Evolutionary conservation across 2,888 invertebrate species (phyloP), one percentile per base, ranked within the genome.

Genomic region (Eristalis tenax): DNA sequence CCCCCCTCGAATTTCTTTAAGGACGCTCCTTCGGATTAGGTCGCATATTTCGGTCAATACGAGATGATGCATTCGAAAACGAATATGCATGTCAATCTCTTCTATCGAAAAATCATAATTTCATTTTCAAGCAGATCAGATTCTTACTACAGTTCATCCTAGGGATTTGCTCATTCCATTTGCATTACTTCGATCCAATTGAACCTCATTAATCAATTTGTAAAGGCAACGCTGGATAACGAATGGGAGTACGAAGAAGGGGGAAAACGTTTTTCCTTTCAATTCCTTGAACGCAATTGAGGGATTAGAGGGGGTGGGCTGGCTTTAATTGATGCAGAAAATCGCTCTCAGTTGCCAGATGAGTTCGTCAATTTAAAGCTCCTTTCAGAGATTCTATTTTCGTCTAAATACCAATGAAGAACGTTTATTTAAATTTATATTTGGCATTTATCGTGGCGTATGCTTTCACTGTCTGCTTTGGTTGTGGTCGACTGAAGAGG

Each of bases 121-220:
- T 73, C 65, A 59, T 68, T 26, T 64, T 83, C 61, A 64, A 38
- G 71, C 11, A 23, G 50, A 56, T 22, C 56, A 23, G 57, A 56
- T 26, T 59, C 59, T 56, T n/a, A 10, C 56, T 56, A 61, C 57
- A 57, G 28, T 32, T 35, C 23, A 76, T 22, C 38, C 15, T 1
- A 65, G 61, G 15, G 65, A 76, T 75, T 66, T 65, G 79, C 50
- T 22, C 57, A 40, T 76, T 84, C 66, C 28, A 63, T 61, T 75
- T 70, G 63, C 32, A 71, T 80, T 79, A 84, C 66, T 66, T 75
- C 66, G 65, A 76, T 56, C 50, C 76, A 75, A 64, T 85, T 73
- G 73, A 81, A 76, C 40, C 69, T 81, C 76, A 85, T 80, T 85
- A 73, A 85, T 85, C 84, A 85, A 80, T 84, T 73, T 65, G 35